Conservation (phyloP, 2,888 invertebrate genomes). For the Arctia plantaginis region DNA sequence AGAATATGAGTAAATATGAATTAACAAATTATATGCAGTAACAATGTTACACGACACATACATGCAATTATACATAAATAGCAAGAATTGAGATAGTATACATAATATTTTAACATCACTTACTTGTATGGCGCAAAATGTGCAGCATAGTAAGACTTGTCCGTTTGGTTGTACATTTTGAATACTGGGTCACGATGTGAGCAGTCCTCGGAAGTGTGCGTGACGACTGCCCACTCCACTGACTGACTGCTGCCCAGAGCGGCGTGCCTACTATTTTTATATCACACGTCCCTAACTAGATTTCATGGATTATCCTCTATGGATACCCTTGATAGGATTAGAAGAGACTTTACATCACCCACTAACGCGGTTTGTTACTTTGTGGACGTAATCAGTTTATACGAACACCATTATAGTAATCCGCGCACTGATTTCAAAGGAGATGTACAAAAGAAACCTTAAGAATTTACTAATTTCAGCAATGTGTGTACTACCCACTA, state of each 20-base stretch:
- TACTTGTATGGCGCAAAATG: conserved; percentile 80
- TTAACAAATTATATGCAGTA: not conserved
- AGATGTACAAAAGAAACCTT: conserved; percentile 51
- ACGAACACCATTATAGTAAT: conserved; percentile 19
- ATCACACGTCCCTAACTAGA: conserved; percentile 73
- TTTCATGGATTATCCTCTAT: conserved; percentile 75
- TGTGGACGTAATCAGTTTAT: conserved; percentile 50
- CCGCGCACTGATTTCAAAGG: conserved; percentile 20
- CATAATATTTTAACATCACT: conserved; percentile 23
- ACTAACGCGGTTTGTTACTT: conserved; percentile 75
- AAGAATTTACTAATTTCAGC: not conserved
- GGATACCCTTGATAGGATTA: conserved; percentile 81
- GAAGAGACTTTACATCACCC: conserved; percentile 65
- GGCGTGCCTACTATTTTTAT: conserved; percentile 66
- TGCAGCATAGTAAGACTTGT: conserved; percentile 70
- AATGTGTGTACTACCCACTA: not conserved
- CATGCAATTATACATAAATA: not conserved
- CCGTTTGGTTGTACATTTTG: conserved; percentile 76
- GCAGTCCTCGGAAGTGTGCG: conserved; percentile 83
- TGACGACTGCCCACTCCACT: conserved; percentile 70
- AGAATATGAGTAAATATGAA: not conserved
- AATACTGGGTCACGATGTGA: conserved; percentile 60
- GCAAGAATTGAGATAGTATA: not conserved
- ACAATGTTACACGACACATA: not conserved
- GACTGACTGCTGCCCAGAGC: conserved; percentile 78